These are phyloP conservation scores for Molossus molossus DNA, from an alignment of 2,797 vertebrate species.

Conservation along the genomic window DNA sequence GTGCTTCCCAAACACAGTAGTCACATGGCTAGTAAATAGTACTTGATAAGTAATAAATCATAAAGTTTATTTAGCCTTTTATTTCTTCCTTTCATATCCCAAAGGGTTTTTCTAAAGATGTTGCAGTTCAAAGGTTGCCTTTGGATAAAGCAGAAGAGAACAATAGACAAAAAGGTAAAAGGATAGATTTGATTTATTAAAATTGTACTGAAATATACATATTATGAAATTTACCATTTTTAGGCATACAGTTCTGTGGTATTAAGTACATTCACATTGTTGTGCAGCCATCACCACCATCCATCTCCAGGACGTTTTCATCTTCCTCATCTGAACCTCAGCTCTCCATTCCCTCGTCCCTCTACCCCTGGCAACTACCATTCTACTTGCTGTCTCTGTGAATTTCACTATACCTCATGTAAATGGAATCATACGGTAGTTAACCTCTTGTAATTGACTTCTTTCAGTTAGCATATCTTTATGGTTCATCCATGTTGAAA, in stretches of 20 bases:
- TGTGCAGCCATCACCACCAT: not conserved
- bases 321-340: not conserved
- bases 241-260: constrained; percentile 26
- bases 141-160: constrained; percentile 74
- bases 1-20: not conserved
- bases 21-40: not conserved
- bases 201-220: not conserved
- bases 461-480: not conserved
- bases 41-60: not conserved
- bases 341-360: not conserved
- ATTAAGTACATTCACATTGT: not conserved
- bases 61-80: constrained; percentile 49
- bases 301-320: not conserved
- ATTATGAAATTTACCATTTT: constrained; percentile 6
- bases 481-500: not conserved
- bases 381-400: not conserved
- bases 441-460: constrained; percentile 15
- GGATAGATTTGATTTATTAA: constrained; percentile 1
- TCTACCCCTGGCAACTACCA: not conserved
- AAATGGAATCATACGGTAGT: not conserved
- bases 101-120: constrained; percentile 83
- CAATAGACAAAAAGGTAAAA: constrained; percentile 85
- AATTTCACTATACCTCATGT: not conserved
- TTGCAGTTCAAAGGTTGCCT: constrained; percentile 67
- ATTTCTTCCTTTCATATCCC: constrained; percentile 43